Evolutionary conservation across 2,888 invertebrate genomes (phyloP).

Genomic region (Laspeyria flexula): DNA sequence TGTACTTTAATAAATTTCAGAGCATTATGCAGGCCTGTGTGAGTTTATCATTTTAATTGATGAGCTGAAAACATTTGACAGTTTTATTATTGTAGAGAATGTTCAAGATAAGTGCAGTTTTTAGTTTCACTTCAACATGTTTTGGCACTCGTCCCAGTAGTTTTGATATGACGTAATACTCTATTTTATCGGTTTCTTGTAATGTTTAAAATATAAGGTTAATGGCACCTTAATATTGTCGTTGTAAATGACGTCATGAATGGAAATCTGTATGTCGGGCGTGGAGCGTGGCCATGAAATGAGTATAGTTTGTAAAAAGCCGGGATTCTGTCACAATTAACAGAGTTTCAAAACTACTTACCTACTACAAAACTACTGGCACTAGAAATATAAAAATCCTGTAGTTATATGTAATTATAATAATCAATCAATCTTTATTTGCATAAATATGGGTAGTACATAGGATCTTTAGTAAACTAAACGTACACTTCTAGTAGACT

Average conservation of each 20-base stretch:
- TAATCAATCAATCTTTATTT: no score
- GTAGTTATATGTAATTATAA: no score
- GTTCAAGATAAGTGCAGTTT: conserved; percentile 28
- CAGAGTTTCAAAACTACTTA: not conserved
- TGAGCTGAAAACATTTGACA: conserved; percentile 9
- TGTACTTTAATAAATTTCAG: not conserved
- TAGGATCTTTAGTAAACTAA: no score
- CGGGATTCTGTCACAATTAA: not conserved
- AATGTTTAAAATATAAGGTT: conserved; percentile 30
- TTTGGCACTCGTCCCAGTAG: conserved; percentile 40
- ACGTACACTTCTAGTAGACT: no score
- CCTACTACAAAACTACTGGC: no score
- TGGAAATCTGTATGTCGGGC: conserved; percentile 29
- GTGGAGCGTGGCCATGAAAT: conserved; percentile 32
- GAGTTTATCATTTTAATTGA: conserved; percentile 3
- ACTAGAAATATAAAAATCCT: no score
- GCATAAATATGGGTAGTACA: no score
- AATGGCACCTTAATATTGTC: conserved; percentile 40
- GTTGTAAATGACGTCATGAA: conserved; percentile 49
- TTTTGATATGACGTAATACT: conserved; percentile 26
- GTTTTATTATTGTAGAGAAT: conserved; percentile 15
- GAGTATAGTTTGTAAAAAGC: not conserved
- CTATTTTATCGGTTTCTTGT: conserved; percentile 26
- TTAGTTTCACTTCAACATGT: conserved; percentile 6
- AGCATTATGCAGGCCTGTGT: not conserved